Conservation (phyloP, 1,140 invertebrate genomes). For the Holcopasites calliopsidis region DNA sequence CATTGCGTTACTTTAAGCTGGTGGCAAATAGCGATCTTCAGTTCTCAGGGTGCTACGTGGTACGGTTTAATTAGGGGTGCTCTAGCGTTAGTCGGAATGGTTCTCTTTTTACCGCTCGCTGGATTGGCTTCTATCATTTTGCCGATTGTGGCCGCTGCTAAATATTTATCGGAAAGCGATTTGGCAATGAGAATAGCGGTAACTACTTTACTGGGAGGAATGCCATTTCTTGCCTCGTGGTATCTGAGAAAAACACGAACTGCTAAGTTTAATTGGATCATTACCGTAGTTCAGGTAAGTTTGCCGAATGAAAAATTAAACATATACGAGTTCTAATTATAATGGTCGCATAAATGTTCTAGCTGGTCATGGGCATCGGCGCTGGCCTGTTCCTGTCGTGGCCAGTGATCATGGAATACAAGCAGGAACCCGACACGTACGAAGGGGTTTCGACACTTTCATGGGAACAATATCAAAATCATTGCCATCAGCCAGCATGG, state of each 20-base stretch:
- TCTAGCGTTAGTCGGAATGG: slow-evolving; percentile 87
- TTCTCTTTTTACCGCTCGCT: slow-evolving; percentile 88
- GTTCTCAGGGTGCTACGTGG: slow-evolving; percentile 89
- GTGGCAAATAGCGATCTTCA: slow-evolving; percentile 90
- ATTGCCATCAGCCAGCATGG: slow-evolving; percentile 86
- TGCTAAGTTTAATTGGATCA: slow-evolving; percentile 82
- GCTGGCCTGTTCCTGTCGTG: slow-evolving; percentile 78
- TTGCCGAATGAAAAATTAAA: neutral
- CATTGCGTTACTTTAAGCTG: slow-evolving; percentile 93
- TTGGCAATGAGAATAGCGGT: slow-evolving; percentile 82
- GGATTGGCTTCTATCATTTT: slow-evolving; percentile 86
- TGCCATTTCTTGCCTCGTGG: slow-evolving; percentile 83
- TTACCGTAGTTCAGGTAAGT: slow-evolving; percentile 83
- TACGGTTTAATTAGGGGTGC: slow-evolving; percentile 88
- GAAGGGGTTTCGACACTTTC: slow-evolving; percentile 71
- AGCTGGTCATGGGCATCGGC: slow-evolving; percentile 71
- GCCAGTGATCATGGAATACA: slow-evolving; percentile 78
- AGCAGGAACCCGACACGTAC: slow-evolving; percentile 59
- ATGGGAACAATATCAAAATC: slow-evolving; percentile 87
- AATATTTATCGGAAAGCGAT: slow-evolving; percentile 85
- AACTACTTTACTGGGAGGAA: slow-evolving; percentile 79
- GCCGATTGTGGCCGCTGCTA: slow-evolving; percentile 86
- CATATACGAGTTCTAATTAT: neutral
- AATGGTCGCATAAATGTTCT: slow-evolving; percentile 20
- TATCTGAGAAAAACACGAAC: slow-evolving; percentile 81